Evolutionary conservation across 2,888 invertebrate genomes (phyloP).

Genomic region (Acleris emargana): DNA sequence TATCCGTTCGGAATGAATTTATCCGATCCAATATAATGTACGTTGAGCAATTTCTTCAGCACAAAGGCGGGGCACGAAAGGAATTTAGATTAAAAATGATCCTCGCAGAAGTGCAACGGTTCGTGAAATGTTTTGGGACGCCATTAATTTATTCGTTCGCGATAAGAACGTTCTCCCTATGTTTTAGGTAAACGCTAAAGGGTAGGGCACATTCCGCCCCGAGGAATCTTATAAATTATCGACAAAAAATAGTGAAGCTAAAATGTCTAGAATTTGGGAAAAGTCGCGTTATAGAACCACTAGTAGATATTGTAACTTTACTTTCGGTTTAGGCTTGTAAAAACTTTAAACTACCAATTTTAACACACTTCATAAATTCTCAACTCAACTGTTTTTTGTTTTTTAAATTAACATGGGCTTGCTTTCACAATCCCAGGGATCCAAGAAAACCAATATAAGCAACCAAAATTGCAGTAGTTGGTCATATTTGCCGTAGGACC

Average conservation of each 20-base stretch:
- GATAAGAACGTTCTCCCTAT: slow-evolving; percentile 30
- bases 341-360: no score
- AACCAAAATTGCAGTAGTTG: no score
- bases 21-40: slow-evolving; percentile 63
- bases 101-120: slow-evolving; percentile 66
- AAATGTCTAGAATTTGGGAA: not conserved
- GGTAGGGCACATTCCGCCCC: slow-evolving; percentile 22
- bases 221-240: slow-evolving; percentile 17
- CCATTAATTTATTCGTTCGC: slow-evolving; percentile 47
- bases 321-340: no score
- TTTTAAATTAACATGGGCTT: no score
- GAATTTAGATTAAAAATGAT: slow-evolving; percentile 79
- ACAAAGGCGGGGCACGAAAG: slow-evolving; percentile 64
- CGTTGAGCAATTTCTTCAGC: slow-evolving; percentile 54
- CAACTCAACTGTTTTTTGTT: no score
- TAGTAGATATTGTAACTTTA: no score
- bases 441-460: no score
- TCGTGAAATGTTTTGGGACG: slow-evolving; percentile 56
- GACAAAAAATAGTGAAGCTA: slow-evolving; percentile 17
- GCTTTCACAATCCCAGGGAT: no score
- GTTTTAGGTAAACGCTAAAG: slow-evolving; percentile 11
- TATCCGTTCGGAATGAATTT: slow-evolving; percentile 64
- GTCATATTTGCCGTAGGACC: no score
- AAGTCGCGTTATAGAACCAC: no score
- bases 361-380: no score